Conservation (phyloP, 2,888 invertebrate species). For the Rosalia funebris region DNA sequence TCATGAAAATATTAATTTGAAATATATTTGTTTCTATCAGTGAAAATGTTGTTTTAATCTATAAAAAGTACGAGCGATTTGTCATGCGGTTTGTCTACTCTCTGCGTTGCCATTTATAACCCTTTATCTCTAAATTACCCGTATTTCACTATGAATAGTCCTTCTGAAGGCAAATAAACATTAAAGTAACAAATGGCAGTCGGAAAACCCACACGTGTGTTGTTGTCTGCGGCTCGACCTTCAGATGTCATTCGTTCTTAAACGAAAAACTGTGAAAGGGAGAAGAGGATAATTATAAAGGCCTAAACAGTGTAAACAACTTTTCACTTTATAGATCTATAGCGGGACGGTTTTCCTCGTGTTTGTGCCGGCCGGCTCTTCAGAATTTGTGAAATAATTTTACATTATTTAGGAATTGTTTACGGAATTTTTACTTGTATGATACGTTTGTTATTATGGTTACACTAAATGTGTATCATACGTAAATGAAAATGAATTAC, state of each 20-base stretch:
- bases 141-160: constrained; percentile 15
- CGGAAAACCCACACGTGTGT: constrained; percentile 14
- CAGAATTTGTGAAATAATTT: no score
- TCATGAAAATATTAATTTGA: neutral
- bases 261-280: constrained; percentile 21
- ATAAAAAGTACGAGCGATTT: constrained; percentile 3
- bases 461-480: no score
- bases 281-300: constrained; percentile 18
- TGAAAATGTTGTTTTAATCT: neutral
- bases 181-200: constrained; percentile 21
- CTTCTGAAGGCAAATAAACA: constrained; percentile 6
- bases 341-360: constrained; percentile 6
- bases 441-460: no score
- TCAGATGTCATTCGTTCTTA: constrained; percentile 28
- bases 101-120: constrained; percentile 15
- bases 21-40: no score
- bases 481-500: no score
- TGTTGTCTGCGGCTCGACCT: constrained; percentile 32
- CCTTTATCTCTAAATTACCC: constrained; percentile 20
- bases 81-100: constrained; percentile 3
- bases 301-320: constrained; percentile 32
- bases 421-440: no score
- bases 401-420: no score
- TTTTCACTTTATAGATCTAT: constrained; percentile 30
- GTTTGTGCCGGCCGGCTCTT: no score